Conservation (phyloP, 2,797 vertebrate species). For the Muraenolepis orangiensis region DNA sequence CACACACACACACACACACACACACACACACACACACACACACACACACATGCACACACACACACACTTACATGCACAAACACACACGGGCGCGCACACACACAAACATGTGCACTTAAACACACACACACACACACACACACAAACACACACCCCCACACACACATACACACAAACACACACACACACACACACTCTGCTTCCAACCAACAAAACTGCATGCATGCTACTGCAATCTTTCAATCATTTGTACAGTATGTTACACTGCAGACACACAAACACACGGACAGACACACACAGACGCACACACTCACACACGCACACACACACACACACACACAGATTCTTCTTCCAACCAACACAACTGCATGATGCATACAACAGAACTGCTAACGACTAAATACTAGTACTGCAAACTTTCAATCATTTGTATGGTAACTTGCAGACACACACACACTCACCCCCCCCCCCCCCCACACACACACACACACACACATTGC, state of each 20-base stretch:
- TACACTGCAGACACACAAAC: background rate
- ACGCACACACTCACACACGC: background rate
- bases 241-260: no score
- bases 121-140: constrained; percentile 4
- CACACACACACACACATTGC: constrained; percentile 5
- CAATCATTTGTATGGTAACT: background rate
- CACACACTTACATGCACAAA: background rate
- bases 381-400: no score
- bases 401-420: background rate
- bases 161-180: constrained; percentile 2
- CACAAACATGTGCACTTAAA: no score
- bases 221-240: no score
- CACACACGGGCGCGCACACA: no score
- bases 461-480: constrained; percentile 4
- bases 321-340: constrained; percentile 5
- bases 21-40: background rate
- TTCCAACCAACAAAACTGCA: background rate
- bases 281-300: background rate
- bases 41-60: constrained; percentile 5
- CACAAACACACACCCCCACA: no score
- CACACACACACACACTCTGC: background rate
- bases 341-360: background rate
- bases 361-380: background rate
- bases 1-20: constrained; percentile 4
- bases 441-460: background rate